These are phyloP conservation scores for Harpalus rubripes DNA, from an alignment of 2,888 invertebrate species.

Conservation along the genomic window DNA sequence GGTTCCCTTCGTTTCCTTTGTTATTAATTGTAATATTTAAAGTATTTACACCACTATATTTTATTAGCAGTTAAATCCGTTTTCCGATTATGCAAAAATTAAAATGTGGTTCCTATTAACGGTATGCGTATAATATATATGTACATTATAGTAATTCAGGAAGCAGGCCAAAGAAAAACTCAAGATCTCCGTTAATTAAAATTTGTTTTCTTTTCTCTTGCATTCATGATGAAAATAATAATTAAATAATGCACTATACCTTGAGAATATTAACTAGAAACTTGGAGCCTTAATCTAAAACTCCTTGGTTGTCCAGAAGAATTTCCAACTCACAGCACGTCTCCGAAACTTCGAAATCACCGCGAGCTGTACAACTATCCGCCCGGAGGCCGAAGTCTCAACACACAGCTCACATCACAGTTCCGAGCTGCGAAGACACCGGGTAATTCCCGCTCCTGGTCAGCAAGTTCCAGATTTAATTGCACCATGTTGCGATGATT, in stretches of 20 bases:
- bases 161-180: not conserved
- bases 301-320: not conserved
- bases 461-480: constrained; percentile 65
- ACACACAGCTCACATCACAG: constrained; percentile 26
- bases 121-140: too few relatives aligned
- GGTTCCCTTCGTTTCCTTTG: too few relatives aligned
- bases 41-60: too few relatives aligned
- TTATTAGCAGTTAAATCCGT: too few relatives aligned
- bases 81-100: too few relatives aligned
- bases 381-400: constrained; percentile 5
- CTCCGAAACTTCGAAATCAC: constrained; percentile 43
- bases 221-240: constrained; percentile 47
- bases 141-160: not conserved
- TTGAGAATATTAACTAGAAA: constrained; percentile 29
- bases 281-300: constrained; percentile 42
- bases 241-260: constrained; percentile 48
- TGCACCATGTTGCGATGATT: constrained; percentile 64
- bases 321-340: constrained; percentile 41
- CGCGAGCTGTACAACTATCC: constrained; percentile 34
- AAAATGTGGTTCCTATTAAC: too few relatives aligned
- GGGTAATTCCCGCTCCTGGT: constrained; percentile 56
- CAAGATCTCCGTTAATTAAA: constrained; percentile 14
- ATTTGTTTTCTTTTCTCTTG: constrained; percentile 1
- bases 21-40: too few relatives aligned
- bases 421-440: not conserved